Conservation (phyloP, 2,113 vertebrate genomes). For the Columba janthina region DNA sequence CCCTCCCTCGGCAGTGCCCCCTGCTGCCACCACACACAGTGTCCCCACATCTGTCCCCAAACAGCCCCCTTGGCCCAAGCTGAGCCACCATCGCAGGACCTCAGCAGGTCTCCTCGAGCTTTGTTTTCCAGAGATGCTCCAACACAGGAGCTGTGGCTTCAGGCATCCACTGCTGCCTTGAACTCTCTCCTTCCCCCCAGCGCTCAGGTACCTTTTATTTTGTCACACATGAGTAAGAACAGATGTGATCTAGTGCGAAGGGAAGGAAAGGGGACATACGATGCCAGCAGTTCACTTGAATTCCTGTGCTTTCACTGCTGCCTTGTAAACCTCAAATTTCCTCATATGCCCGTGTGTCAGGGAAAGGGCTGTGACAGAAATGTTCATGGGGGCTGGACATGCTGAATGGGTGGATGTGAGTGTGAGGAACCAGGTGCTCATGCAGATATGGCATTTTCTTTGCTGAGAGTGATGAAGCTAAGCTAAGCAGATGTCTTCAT, state of each 20-base stretch:
- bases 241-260: conserved; percentile 31
- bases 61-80: background rate
- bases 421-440: background rate
- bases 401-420: background rate
- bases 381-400: background rate
- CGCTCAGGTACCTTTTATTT: background rate
- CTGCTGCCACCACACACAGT: accelerated
- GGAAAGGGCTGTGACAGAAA: background rate
- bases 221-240: conserved; percentile 6
- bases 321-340: background rate
- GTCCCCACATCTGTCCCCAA: background rate
- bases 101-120: background rate
- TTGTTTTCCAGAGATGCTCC: background rate
- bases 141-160: accelerated
- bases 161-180: background rate
- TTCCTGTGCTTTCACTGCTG: background rate
- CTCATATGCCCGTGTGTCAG: accelerated
- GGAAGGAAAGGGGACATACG: background rate
- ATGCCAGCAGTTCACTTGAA: background rate
- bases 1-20: background rate
- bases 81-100: background rate
- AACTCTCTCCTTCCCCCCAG: background rate
- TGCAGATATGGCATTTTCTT: background rate
- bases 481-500: background rate
- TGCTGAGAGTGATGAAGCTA: background rate